Percentiles rank a stretch among this genome's conserved stretches.
Conservation (phyloP, 1,140 invertebrate species). For the Saccostrea cuccullata region DNA sequence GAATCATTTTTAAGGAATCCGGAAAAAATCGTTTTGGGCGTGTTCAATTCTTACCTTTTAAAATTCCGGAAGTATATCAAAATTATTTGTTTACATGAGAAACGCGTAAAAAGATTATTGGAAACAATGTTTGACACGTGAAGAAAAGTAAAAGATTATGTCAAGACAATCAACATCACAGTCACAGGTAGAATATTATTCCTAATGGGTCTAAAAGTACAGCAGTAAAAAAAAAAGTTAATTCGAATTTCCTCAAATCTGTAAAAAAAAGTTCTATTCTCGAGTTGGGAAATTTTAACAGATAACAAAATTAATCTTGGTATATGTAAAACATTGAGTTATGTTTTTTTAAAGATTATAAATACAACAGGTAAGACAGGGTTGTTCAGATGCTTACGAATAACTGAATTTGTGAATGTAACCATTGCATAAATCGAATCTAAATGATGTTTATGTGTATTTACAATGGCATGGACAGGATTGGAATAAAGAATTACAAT, state of each 20-base stretch:
- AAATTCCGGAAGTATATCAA: neutral
- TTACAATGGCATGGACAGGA: too few relatives aligned
- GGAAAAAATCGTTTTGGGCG: neutral
- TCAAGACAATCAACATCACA: slow-evolving; percentile 9
- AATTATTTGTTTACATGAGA: slow-evolving; percentile 21
- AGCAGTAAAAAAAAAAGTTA: neutral
- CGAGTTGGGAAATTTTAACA: neutral
- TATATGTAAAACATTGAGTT: neutral
- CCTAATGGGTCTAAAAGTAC: neutral
- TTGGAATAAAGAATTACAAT: too few relatives aligned
- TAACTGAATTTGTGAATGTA: neutral
- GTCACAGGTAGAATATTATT: neutral
- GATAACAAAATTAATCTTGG: neutral
- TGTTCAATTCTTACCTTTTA: neutral
- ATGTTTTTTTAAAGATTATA: neutral
- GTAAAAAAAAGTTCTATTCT: neutral
- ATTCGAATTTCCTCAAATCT: slow-evolving; percentile 10
- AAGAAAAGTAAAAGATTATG: neutral
- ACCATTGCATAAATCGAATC: too few relatives aligned
- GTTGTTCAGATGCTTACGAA: neutral
- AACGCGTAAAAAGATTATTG: neutral
- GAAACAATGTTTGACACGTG: neutral
- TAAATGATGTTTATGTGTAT: too few relatives aligned
- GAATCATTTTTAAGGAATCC: neutral
- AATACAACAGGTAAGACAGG: neutral